Percentiles rank a stretch among this genome's conserved stretches.
phyloP scores from a whole-genome alignment of 2,113 vertebrate species.

The Cygnus atratus region DNA sequence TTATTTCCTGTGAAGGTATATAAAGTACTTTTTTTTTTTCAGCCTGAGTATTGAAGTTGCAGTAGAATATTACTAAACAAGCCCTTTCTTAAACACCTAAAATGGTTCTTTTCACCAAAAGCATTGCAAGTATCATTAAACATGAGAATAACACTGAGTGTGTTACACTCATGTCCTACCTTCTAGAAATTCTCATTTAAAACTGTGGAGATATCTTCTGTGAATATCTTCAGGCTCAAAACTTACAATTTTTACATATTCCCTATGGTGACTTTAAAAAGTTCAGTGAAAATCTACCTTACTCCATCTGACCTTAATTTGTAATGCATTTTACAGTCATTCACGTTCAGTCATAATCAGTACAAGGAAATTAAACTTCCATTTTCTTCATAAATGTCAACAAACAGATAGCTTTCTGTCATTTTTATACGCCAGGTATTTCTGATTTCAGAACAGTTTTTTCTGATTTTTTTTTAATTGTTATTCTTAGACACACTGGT shows the following conservation, averaged over 20 bases:
- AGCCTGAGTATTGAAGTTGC: not conserved
- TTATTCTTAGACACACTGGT: conserved; percentile 81
- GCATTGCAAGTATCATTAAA: not conserved
- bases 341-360: not conserved
- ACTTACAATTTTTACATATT: not conserved
- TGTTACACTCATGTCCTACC: not conserved
- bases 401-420: not conserved
- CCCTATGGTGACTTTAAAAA: not conserved
- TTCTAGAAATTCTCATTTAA: not conserved
- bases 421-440: not conserved
- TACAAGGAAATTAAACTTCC: not conserved
- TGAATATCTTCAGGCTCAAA: not conserved
- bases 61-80: not conserved
- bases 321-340: not conserved
- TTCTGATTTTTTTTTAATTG: not conserved
- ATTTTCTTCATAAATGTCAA: not conserved
- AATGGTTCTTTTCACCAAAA: not conserved
- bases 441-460: too few species aligned
- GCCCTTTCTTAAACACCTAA: not conserved
- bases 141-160: not conserved
- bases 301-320: not conserved
- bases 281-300: not conserved
- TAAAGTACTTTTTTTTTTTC: not conserved
- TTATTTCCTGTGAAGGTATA: not conserved
- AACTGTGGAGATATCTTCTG: not conserved